Conservation (phyloP, 2,888 invertebrate genomes). For the Spodoptera picta region DNA sequence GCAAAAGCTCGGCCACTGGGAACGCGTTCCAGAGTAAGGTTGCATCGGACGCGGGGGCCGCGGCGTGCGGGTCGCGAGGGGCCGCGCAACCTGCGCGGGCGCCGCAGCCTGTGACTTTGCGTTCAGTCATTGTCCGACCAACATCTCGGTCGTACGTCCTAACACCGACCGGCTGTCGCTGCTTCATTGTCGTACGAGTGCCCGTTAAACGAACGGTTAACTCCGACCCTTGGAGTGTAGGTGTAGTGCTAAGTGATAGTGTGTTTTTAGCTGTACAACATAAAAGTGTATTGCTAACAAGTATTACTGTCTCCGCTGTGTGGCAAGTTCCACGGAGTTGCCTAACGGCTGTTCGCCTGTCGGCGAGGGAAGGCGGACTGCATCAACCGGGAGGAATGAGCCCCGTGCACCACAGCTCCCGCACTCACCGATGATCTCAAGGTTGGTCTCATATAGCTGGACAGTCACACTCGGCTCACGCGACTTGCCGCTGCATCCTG, state of each 20-base stretch:
- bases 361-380: constrained; percentile 85
- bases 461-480: constrained; percentile 39
- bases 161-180: constrained; percentile 79
- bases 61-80: constrained; percentile 56
- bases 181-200: constrained; percentile 80
- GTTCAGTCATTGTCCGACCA: constrained; percentile 87
- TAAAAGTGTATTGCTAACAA: constrained; percentile 86
- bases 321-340: constrained; percentile 80
- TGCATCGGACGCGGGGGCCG: constrained; percentile 59
- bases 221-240: constrained; percentile 80
- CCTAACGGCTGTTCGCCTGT: constrained; percentile 85
- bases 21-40: constrained; percentile 72
- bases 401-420: constrained; percentile 84
- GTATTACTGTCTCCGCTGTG: constrained; percentile 79
- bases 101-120: constrained; percentile 76
- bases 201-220: constrained; percentile 81
- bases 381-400: constrained; percentile 87
- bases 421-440: constrained; percentile 89
- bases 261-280: constrained; percentile 86
- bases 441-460: constrained; percentile 75
- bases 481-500: constrained; percentile 46
- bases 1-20: constrained; percentile 79
- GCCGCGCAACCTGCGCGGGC: constrained; percentile 74
- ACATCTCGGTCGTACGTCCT: constrained; percentile 80
- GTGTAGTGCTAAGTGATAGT: constrained; percentile 86